A percentile compares a stretch with the other conserved stretches of the same genome.
Evolutionary conservation across 2,113 vertebrate species (phyloP).

Genomic region (Pteruthius melanotis): DNA sequence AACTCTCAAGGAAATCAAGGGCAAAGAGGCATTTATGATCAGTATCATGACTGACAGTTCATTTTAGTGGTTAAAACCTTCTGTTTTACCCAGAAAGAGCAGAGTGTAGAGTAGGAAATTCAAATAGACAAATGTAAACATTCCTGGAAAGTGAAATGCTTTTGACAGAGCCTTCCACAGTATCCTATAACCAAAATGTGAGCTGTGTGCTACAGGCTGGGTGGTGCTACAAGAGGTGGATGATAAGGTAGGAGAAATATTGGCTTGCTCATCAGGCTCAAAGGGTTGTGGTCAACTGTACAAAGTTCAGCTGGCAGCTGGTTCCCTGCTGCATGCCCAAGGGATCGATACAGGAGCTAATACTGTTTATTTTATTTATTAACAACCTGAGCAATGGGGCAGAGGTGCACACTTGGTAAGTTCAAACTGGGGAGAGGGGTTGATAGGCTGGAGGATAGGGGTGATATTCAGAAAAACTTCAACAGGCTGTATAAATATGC

Average conservation of each 20-base stretch:
- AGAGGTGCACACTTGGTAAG: background rate
- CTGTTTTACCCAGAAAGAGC: background rate
- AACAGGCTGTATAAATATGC: background rate
- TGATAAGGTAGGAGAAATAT: background rate
- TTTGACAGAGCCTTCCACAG: background rate
- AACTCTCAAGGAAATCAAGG: background rate
- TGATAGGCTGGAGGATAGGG: background rate
- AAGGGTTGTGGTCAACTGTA: background rate
- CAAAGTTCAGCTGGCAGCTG: background rate
- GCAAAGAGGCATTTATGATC: background rate
- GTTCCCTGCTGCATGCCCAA: background rate
- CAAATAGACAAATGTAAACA: background rate
- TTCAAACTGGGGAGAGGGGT: background rate
- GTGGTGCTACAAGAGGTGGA: no score
- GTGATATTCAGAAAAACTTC: background rate
- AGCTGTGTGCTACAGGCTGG: background rate
- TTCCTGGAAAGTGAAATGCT: background rate
- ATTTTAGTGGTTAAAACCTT: background rate
- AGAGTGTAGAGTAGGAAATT: background rate
- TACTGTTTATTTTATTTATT: background rate
- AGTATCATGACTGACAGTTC: background rate
- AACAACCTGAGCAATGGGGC: background rate
- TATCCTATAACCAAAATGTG: background rate
- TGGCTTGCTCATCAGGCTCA: background rate
- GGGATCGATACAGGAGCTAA: background rate